phyloP scores from a whole-genome alignment of 2,888 invertebrate genomes.

The Tenthredo livida region DNA sequence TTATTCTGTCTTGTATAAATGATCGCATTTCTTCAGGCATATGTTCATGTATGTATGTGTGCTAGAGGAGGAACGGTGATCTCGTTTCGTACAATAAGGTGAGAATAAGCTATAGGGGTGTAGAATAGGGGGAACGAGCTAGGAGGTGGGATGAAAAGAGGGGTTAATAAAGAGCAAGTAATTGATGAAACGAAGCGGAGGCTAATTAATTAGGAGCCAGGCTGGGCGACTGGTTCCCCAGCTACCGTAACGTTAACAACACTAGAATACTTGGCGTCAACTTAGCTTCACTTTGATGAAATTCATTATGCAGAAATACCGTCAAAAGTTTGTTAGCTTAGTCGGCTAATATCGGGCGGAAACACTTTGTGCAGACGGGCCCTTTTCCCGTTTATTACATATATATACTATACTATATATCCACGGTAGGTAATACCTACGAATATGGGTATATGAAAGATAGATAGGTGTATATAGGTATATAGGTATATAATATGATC shows the following conservation, averaged over 20 bases:
- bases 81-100: background rate
- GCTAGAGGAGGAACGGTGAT: background rate
- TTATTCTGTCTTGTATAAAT: background rate
- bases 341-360: conserved; percentile 43
- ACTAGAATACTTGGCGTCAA: conserved; percentile 51
- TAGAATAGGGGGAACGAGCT: background rate
- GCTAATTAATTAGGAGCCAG: conserved; percentile 52
- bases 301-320: conserved; percentile 52
- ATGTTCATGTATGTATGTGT: background rate
- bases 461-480: background rate
- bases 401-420: conserved; percentile 9
- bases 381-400: background rate
- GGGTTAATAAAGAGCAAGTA: conserved; percentile 49
- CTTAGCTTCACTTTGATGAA: conserved; percentile 51
- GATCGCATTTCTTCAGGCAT: background rate
- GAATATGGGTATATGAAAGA: background rate
- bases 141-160: background rate
- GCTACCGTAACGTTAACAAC: conserved; percentile 32
- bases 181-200: conserved; percentile 52
- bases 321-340: conserved; percentile 49
- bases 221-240: conserved; percentile 28
- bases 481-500: background rate
- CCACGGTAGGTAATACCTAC: background rate
- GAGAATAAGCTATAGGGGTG: background rate
- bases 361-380: conserved; percentile 12